A percentile compares a stretch with the other conserved stretches of the same genome.
Evolutionary conservation across 2,797 vertebrate genomes (phyloP).

Genomic region (Pipistrellus kuhlii): DNA sequence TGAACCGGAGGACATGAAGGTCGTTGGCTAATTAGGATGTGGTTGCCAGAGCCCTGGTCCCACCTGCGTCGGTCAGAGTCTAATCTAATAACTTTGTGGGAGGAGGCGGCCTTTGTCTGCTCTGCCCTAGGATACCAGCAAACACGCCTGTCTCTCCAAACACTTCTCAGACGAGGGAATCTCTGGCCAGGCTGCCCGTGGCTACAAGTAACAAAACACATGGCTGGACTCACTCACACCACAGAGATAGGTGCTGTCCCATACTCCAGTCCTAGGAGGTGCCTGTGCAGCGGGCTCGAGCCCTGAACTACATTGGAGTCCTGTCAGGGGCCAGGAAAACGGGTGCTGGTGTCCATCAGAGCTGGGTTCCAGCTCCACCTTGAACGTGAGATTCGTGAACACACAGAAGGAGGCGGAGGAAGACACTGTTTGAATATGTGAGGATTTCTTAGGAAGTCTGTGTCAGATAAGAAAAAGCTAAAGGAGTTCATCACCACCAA

Average conservation of each 20-base stretch:
- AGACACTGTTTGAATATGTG: not conserved
- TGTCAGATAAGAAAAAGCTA: no score
- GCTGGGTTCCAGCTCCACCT: not conserved
- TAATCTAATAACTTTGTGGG: not conserved
- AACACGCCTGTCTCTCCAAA: not conserved
- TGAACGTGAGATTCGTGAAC: not conserved
- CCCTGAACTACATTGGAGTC: not conserved
- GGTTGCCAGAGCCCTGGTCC: not conserved
- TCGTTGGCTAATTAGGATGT: not conserved
- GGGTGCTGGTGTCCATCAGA: not conserved
- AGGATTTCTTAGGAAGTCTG: not conserved
- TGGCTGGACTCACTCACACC: not conserved
- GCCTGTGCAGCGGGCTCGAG: rapidly evolving
- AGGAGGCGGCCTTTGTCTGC: not conserved
- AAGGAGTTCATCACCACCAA: no score
- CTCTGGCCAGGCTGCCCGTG: not conserved
- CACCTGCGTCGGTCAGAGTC: not conserved
- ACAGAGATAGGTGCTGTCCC: not conserved
- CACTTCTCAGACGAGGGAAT: not conserved
- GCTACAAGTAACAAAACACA: not conserved
- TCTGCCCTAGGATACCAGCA: not conserved
- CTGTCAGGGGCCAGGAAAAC: not conserved
- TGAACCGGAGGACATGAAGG: not conserved
- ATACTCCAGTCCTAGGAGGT: not conserved
- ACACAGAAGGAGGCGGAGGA: not conserved